Evolutionary conservation across 2,113 vertebrate genomes (phyloP).

Genomic region (Alethe diademata): DNA sequence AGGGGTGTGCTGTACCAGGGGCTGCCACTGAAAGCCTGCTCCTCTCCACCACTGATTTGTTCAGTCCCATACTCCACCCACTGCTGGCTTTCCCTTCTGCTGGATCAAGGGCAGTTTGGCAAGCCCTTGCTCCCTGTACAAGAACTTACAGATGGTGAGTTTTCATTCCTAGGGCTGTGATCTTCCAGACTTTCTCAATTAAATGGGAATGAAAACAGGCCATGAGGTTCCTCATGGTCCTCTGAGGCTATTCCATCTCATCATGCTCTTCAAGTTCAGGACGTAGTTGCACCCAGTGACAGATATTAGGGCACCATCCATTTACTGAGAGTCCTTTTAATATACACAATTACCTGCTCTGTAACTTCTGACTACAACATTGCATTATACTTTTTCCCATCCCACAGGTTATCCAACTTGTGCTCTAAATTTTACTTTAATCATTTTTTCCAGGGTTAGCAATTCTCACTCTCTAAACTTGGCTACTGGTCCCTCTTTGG

Average conservation of each 20-base stretch:
- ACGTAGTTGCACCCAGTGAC: not conserved
- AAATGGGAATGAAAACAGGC: not conserved
- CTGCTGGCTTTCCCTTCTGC: not conserved
- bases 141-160: slow-evolving; percentile 18
- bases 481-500: not conserved
- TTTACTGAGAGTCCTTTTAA: not conserved
- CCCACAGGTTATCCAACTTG: not conserved
- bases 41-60: not conserved
- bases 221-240: not conserved
- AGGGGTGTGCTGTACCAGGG: not conserved
- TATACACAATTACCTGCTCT: not conserved
- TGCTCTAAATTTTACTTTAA: not conserved
- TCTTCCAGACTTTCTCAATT: slow-evolving; percentile 4
- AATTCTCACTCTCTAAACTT: not conserved
- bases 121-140: not conserved
- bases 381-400: not conserved
- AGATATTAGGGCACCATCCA: not conserved
- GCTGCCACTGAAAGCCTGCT: not conserved
- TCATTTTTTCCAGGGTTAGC: not conserved
- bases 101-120: not conserved
- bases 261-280: not conserved
- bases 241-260: not conserved
- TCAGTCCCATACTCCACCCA: not conserved
- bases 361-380: not conserved
- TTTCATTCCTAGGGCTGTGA: not conserved